Evolutionary conservation across 2,888 invertebrate species (phyloP).

Genomic region (Salpingus planirostris): DNA sequence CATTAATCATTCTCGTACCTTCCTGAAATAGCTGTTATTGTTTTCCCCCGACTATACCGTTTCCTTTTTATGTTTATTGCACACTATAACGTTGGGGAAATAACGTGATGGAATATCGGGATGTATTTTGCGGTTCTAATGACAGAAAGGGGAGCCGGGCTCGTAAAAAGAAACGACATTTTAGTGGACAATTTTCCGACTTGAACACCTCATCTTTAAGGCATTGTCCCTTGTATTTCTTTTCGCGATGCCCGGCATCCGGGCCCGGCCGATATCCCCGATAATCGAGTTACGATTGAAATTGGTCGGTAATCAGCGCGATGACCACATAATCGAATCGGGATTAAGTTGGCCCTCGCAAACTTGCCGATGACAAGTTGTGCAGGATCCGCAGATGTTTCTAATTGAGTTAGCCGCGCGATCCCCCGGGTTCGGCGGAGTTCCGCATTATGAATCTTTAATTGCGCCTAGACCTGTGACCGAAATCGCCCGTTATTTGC

Average conservation of each 20-base stretch:
- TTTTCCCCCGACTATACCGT: conserved; percentile 12
- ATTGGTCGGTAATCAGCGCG: conserved; percentile 11
- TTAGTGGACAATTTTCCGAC: too few relatives aligned
- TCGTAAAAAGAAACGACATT: too few relatives aligned
- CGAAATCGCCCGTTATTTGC: too few relatives aligned
- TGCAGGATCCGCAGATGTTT: conserved; percentile 15
- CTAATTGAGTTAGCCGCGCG: conserved; percentile 14
- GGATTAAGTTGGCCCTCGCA: conserved; percentile 11
- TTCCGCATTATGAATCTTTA: conserved; percentile 18
- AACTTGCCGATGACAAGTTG: conserved; percentile 16
- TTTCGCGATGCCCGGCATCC: too few relatives aligned
- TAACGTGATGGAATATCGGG: conserved; percentile 13
- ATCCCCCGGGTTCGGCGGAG: conserved; percentile 8
- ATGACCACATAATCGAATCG: conserved; percentile 14
- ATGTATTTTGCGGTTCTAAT: conserved; percentile 3
- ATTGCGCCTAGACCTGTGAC: conserved; percentile 12
- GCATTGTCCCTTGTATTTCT: too few relatives aligned
- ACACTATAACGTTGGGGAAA: conserved; percentile 10
- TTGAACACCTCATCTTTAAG: too few relatives aligned
- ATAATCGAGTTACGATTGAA: too few relatives aligned
- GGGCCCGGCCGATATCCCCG: too few relatives aligned
- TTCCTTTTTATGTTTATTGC: conserved; percentile 17
- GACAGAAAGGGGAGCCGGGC: too few relatives aligned
- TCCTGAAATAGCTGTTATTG: conserved; percentile 14
- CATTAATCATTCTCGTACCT: too few relatives aligned